Base-by-base conservation (phyloP, 2,888 invertebrate species). In the Callimorpha dominula region DNA sequence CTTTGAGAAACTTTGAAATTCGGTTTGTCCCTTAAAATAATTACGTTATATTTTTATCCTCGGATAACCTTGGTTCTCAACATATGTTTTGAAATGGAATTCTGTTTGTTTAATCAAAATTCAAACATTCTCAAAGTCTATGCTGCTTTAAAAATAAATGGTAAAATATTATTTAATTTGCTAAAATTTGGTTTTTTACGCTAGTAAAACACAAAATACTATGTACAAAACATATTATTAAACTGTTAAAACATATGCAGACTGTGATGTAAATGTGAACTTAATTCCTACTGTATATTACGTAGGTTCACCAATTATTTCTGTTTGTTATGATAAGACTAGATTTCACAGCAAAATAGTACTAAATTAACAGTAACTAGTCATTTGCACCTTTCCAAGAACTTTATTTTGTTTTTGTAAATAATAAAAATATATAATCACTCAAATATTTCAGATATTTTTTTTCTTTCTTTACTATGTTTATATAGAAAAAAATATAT, bases 1-100 rank as follows among this genome's bases (percentile, higher is more conserved):
- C 46, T 65, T 57, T n/a, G 20, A 31, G n/a, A 54, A 71, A 42
- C 52, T 50, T 65, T 65, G 57, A 64, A 71, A 71, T 71, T 57
- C 71, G 54, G 46, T 64, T 57, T 60, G 43, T 60, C 43, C 20
- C 68, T 68, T 68, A 68, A 57, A 68, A 42, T 60, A 68, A 54
- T 31, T 57, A 31, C 20, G 20, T 60, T 12, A 60, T 31, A 57
- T 9, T 60, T 60, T 60, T 31, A 57, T 14, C 5, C 12, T 20
- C 20, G 12, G 20, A 60, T 20, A 31, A 31, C 20, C 20, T 14
- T 3, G 31, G 14, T 31, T 14, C 12, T 4, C 60, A 31, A 60
- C 20, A 31, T 60, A 9, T 6, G 9, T 57, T 7, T 11, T 6
- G 1, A 11, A 31, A 60, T 20, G 12, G 12, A 1, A 14, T 31